phyloP scores from a whole-genome alignment of 2,113 vertebrate species.

The Pelvicachromis taeniatus region DNA sequence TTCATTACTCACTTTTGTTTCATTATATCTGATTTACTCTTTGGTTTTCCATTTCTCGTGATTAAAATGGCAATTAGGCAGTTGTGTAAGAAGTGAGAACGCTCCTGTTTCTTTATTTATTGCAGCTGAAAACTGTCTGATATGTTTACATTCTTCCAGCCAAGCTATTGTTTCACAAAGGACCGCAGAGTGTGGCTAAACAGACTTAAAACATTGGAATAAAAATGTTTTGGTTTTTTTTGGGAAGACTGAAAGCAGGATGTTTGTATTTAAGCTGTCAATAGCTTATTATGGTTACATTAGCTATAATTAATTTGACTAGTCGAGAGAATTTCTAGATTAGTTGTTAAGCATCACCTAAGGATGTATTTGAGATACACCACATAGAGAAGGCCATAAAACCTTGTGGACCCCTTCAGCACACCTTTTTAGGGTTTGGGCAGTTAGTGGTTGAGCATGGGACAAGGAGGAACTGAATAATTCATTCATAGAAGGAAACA shows the following conservation, averaged over 20 bases:
- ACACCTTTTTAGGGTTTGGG: background rate
- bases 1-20: slow-evolving; percentile 16
- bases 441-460: background rate
- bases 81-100: background rate
- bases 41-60: background rate
- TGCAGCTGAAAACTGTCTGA: background rate
- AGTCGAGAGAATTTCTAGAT: background rate
- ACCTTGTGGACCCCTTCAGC: background rate
- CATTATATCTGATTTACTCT: slow-evolving; percentile 14
- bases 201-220: background rate
- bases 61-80: slow-evolving; percentile 28
- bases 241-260: background rate
- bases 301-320: background rate
- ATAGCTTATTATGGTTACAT: background rate
- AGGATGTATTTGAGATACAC: background rate
- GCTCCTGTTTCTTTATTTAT: background rate
- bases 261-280: background rate
- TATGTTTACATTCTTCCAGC: background rate
- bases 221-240: no score
- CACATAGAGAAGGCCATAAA: background rate
- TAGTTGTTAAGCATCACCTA: background rate
- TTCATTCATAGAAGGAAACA: background rate
- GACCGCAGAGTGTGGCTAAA: background rate
- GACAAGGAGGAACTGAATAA: background rate
- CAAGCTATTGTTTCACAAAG: background rate